Percentiles rank a stretch among this genome's conserved stretches.
Conservation (phyloP, 2,113 vertebrate genomes). For the Anthoscopus minutus region DNA sequence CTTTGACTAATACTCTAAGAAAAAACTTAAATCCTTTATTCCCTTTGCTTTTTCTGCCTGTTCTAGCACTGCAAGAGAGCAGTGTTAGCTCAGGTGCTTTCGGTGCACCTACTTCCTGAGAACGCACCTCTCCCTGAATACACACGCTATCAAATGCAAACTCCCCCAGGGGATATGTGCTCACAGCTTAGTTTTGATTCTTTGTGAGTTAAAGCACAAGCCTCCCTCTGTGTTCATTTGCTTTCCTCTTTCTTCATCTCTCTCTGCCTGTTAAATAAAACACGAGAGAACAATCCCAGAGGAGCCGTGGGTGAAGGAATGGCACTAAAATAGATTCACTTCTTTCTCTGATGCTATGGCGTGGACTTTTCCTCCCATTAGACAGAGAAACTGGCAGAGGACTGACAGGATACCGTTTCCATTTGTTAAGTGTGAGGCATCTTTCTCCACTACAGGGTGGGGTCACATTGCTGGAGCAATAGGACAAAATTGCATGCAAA, state of each 20-base stretch:
- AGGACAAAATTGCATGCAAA: background rate
- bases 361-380: background rate
- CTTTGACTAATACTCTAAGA: background rate
- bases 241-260: background rate
- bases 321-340: background rate
- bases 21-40: background rate
- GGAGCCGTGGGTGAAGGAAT: background rate
- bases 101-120: background rate
- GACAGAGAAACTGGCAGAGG: background rate
- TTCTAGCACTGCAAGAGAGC: background rate
- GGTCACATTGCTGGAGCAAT: background rate
- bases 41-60: background rate
- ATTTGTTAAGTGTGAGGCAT: slow-evolving; percentile 12
- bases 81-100: slow-evolving; percentile 23
- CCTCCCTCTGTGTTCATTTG: background rate
- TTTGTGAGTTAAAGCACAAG: slow-evolving; percentile 12
- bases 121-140: background rate
- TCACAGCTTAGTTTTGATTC: slow-evolving; percentile 5
- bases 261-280: slow-evolving; percentile 25
- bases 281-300: background rate
- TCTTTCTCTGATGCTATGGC: background rate
- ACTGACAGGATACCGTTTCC: background rate
- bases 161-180: background rate
- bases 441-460: background rate
- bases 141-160: background rate